These are phyloP conservation scores for Neodontobutis hainanensis DNA, from an alignment of 2,113 vertebrate species.

Conservation along the genomic window DNA sequence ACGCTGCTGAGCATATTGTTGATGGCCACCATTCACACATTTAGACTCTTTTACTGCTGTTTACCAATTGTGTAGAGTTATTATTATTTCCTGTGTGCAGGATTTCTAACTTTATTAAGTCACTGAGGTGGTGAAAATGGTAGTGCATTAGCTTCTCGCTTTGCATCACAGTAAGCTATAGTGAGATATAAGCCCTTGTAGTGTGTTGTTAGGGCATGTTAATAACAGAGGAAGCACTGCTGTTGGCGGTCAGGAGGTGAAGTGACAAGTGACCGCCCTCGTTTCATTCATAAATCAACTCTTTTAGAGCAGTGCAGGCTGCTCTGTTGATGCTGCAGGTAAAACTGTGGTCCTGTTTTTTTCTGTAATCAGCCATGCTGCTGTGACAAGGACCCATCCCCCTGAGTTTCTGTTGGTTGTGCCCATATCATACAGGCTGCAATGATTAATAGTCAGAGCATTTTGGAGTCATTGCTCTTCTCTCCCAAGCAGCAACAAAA, in stretches of 20 bases:
- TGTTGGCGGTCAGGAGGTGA: constrained; percentile 3
- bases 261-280: constrained; percentile 17
- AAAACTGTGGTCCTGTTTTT: constrained; percentile 21
- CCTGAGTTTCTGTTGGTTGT: constrained; percentile 43
- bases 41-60: constrained; percentile 44
- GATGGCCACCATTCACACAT: constrained; percentile 37
- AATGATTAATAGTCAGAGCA: constrained; percentile 68
- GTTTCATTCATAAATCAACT: constrained; percentile 38
- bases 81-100: constrained; percentile 20
- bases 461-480: constrained; percentile 65
- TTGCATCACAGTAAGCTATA: neutral
- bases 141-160: constrained; percentile 8
- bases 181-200: constrained; percentile 16
- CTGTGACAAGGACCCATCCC: constrained; percentile 44
- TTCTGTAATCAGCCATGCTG: constrained; percentile 43
- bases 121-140: constrained; percentile 6
- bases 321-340: constrained; percentile 16
- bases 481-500: constrained; percentile 50
- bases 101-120: constrained; percentile 56
- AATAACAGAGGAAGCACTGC: constrained; percentile 15
- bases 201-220: constrained; percentile 41
- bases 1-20: constrained; percentile 23
- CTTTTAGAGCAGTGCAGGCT: constrained; percentile 5
- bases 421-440: constrained; percentile 60
- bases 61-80: constrained; percentile 36